These are phyloP conservation scores for Spea multiplicata DNA, from an alignment of 2,113 vertebrate genomes.

Conservation along the genomic window DNA sequence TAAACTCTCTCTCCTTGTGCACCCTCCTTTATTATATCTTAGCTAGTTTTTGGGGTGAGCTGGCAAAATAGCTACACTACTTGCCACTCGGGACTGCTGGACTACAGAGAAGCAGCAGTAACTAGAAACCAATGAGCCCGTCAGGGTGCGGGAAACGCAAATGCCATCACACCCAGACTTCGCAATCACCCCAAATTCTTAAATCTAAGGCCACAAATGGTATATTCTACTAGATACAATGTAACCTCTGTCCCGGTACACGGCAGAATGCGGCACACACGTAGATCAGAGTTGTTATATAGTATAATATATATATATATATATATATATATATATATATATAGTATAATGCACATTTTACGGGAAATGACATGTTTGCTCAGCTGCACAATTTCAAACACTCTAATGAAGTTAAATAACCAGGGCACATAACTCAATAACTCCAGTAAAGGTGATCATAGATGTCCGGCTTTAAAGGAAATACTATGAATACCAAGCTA, in stretches of 20 bases:
- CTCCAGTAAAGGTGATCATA: constrained; percentile 12
- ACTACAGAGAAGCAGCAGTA: too few species aligned
- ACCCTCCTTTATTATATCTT: too few species aligned
- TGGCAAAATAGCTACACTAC: too few species aligned
- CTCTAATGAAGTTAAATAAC: constrained; percentile 18
- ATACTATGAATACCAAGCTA: constrained; percentile 34
- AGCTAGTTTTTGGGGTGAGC: too few species aligned
- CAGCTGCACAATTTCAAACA: constrained; percentile 34
- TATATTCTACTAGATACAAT: background rate
- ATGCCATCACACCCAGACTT: too few species aligned
- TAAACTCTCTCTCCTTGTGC: too few species aligned
- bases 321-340: constrained; percentile 7
- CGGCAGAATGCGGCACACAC: background rate
- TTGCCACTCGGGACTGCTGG: too few species aligned
- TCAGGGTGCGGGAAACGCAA: too few species aligned
- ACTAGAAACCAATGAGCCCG: too few species aligned
- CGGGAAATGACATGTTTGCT: constrained; percentile 38
- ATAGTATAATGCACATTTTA: too few species aligned
- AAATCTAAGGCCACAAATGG: background rate
- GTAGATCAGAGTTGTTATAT: background rate
- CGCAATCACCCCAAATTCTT: too few species aligned
- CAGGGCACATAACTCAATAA: background rate
- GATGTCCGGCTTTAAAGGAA: constrained; percentile 22
- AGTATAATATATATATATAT: constrained; percentile 6
- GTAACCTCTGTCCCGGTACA: background rate